Evolutionary conservation across 2,888 invertebrate species (phyloP).

Genomic region (Diachrysia chrysitis): DNA sequence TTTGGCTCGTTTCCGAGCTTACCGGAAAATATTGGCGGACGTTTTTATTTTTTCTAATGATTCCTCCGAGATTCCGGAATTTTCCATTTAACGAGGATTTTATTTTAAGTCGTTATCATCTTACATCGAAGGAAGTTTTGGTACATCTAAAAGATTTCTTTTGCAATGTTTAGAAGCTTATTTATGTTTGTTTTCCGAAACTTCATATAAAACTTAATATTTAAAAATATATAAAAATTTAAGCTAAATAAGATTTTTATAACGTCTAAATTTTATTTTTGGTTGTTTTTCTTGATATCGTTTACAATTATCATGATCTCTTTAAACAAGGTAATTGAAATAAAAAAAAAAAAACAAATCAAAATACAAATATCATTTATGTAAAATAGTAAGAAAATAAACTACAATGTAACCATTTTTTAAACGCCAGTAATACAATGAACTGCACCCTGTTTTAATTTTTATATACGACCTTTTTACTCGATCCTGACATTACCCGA

Average conservation of each 20-base stretch:
- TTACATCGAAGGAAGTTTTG: not conserved
- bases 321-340: too few species aligned
- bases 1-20: constrained; percentile 73
- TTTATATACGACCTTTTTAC: constrained; percentile 21
- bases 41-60: constrained; percentile 64
- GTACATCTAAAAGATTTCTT: not conserved
- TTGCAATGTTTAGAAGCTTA: not conserved
- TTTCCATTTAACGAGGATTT: constrained; percentile 13
- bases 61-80: constrained; percentile 46
- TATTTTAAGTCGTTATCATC: constrained; percentile 14
- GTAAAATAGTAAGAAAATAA: too few species aligned
- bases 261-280: too few species aligned
- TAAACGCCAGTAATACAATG: too few species aligned
- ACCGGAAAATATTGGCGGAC: constrained; percentile 69
- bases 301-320: too few species aligned
- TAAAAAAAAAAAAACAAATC: too few species aligned
- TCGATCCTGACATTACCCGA: constrained; percentile 60
- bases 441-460: too few species aligned
- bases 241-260: too few species aligned
- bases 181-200: not conserved
- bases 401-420: too few species aligned
- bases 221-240: not conserved
- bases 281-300: too few species aligned
- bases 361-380: too few species aligned
- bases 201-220: not conserved